phyloP scores from a whole-genome alignment of 2,888 invertebrate species.

The Sphaerophoria rueppellii region DNA sequence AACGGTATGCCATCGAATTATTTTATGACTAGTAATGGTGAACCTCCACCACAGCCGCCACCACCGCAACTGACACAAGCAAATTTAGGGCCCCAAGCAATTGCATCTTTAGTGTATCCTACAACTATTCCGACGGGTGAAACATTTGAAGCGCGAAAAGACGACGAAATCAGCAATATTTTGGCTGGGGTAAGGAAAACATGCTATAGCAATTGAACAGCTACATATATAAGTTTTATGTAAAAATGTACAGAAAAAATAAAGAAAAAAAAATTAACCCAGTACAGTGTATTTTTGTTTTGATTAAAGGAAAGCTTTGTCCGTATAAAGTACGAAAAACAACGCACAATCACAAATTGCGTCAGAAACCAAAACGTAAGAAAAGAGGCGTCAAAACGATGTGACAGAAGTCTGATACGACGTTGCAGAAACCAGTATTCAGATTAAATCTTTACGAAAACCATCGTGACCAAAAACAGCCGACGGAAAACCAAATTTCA shows the following conservation, averaged over 20 bases:
- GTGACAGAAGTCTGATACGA: too few relatives aligned
- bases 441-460: too few relatives aligned
- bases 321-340: too few relatives aligned
- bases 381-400: too few relatives aligned
- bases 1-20: slow-evolving; percentile 75
- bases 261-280: slow-evolving; percentile 24
- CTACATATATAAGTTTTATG: slow-evolving; percentile 40
- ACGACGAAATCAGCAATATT: slow-evolving; percentile 94
- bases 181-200: slow-evolving; percentile 94
- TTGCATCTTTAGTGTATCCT: slow-evolving; percentile 82
- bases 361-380: too few relatives aligned
- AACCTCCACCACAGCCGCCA: slow-evolving; percentile 22
- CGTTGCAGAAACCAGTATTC: too few relatives aligned
- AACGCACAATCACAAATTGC: too few relatives aligned
- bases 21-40: slow-evolving; percentile 57
- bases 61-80: not conserved
- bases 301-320: too few relatives aligned
- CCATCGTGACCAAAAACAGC: too few relatives aligned
- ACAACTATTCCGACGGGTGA: slow-evolving; percentile 77
- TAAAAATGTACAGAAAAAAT: slow-evolving; percentile 60
- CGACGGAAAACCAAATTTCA: too few relatives aligned
- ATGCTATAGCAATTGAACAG: slow-evolving; percentile 88
- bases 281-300: too few relatives aligned
- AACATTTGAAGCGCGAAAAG: slow-evolving; percentile 85
- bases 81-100: slow-evolving; percentile 80